Conservation (phyloP, 2,113 vertebrate genomes). For the Progne subis region DNA sequence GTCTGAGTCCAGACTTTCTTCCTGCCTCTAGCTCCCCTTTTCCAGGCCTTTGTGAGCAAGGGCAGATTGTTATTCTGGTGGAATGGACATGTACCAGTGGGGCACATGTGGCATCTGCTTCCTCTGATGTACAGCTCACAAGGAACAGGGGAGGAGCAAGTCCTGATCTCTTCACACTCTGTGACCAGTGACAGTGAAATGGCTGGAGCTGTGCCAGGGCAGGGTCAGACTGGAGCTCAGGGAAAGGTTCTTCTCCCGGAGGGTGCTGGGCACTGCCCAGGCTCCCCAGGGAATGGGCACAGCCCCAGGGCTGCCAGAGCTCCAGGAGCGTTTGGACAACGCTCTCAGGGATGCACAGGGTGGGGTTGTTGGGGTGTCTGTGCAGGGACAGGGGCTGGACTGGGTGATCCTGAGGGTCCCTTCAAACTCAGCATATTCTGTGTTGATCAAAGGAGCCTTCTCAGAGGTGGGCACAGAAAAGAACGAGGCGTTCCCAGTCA, state of each 20-base stretch:
- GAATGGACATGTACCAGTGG: rapidly evolving
- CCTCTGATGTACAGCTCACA: not conserved
- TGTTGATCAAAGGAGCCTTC: not conserved
- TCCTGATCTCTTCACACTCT: not conserved
- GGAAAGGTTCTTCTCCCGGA: not conserved
- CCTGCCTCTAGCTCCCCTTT: not conserved
- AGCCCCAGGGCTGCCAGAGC: not conserved
- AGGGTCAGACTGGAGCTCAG: not conserved
- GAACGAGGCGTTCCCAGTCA: not conserved
- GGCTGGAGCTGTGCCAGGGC: not conserved
- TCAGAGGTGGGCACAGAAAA: not conserved
- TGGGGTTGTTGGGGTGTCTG: not conserved
- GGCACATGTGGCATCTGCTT: not conserved
- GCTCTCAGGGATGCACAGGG: not conserved
- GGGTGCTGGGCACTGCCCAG: not conserved
- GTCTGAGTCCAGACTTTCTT: not conserved
- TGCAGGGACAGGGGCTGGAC: rapidly evolving
- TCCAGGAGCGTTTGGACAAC: rapidly evolving
- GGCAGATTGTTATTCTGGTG: not conserved
- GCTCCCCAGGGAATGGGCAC: not conserved
- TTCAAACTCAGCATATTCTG: not conserved
- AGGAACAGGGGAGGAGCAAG: not conserved
- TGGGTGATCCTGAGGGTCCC: not conserved
- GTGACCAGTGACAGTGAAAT: not conserved
- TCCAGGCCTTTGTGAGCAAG: not conserved